Percentiles rank a stretch among this genome's conserved stretches.
phyloP scores from a whole-genome alignment of 2,797 vertebrate species.

The Lacerta viridis region DNA sequence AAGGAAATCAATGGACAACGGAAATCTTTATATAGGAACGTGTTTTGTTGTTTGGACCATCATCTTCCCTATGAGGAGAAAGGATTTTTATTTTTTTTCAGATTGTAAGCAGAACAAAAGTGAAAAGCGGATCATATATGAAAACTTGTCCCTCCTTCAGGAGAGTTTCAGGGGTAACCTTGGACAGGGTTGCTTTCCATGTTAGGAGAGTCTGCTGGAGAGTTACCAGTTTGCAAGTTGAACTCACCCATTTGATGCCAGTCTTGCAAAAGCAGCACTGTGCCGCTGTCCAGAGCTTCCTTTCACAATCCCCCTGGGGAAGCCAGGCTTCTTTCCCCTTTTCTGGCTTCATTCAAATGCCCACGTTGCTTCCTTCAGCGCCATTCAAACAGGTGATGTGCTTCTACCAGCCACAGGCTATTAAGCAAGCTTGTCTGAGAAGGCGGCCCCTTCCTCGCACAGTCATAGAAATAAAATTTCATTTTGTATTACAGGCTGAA shows the following conservation, averaged over 20 bases:
- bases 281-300: not conserved
- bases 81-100: not conserved
- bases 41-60: not conserved
- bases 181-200: not conserved
- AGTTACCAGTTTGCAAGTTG: no score
- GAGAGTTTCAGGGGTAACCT: no score
- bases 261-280: not conserved
- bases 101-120: not conserved
- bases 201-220: not conserved
- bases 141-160: not conserved
- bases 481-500: not conserved
- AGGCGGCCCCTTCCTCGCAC: not conserved
- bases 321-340: not conserved
- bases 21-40: not conserved
- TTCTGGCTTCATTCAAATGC: not conserved
- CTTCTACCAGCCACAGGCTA: not conserved
- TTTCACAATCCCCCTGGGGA: not conserved
- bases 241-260: no score
- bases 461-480: not conserved
- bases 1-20: no score
- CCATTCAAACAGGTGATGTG: not conserved
- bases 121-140: not conserved
- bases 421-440: not conserved
- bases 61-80: not conserved
- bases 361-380: not conserved